These are phyloP conservation scores for Sycobia sp. DNA, from an alignment of 1,140 invertebrate genomes.

Conservation along the genomic window DNA sequence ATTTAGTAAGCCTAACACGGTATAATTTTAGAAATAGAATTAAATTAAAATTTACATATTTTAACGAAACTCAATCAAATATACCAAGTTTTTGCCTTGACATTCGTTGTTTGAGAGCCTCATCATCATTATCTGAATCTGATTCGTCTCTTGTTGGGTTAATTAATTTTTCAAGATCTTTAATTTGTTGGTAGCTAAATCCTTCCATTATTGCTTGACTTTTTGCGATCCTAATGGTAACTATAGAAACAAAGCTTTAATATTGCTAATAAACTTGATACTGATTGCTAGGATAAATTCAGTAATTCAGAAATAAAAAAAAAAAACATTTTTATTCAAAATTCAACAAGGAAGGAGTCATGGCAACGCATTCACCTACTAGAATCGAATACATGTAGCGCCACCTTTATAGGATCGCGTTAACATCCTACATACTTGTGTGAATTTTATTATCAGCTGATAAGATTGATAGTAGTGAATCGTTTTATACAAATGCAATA, in stretches of 20 bases:
- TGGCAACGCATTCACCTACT: conserved; percentile 26
- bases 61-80: conserved; percentile 22
- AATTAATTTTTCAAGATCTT: conserved; percentile 52
- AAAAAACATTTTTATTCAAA: no score
- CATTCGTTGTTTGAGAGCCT: conserved; percentile 46
- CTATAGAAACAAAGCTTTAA: not conserved
- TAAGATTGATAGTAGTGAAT: no score
- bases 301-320: no score
- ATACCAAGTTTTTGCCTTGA: conserved; percentile 51
- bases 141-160: conserved; percentile 42
- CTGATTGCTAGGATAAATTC: no score
- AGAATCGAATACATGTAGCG: no score
- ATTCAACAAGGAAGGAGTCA: conserved; percentile 23
- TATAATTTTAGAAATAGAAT: no score
- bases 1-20: no score
- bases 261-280: not conserved
- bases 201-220: conserved; percentile 42
- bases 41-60: not conserved
- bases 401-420: conserved; percentile 3
- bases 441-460: no score
- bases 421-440: no score
- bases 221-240: not conserved
- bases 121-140: conserved; percentile 54
- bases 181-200: conserved; percentile 47
- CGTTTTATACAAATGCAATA: no score